phyloP scores from a whole-genome alignment of 2,113 vertebrate genomes.

The Tragelaphus strepsiceros region DNA sequence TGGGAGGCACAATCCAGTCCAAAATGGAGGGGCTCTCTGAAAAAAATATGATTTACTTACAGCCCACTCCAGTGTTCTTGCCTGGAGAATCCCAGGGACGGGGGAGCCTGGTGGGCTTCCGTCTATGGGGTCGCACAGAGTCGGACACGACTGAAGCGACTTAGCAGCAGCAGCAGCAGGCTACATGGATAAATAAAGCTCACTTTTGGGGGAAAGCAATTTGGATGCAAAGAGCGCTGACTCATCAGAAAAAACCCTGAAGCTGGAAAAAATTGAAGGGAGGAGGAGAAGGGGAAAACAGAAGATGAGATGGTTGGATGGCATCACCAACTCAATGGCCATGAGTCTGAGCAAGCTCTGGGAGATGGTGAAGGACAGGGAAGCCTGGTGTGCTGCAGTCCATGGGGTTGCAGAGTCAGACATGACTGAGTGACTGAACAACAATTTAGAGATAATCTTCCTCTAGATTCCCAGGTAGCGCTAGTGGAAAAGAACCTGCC shows the following conservation, averaged over 20 bases:
- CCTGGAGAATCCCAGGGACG: too few relatives aligned
- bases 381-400: not conserved
- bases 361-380: not conserved
- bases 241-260: not conserved
- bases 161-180: too few relatives aligned
- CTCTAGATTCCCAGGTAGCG: not conserved
- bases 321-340: not conserved
- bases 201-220: not conserved
- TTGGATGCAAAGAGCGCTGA: not conserved
- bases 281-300: not conserved
- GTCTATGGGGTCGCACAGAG: too few relatives aligned
- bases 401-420: not conserved
- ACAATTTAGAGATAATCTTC: not conserved
- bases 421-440: not conserved
- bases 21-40: not conserved
- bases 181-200: not conserved
- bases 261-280: not conserved
- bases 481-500: not conserved
- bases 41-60: not conserved
- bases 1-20: not conserved
- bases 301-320: not conserved
- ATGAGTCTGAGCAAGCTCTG: not conserved
- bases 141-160: too few relatives aligned
- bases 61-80: too few relatives aligned
- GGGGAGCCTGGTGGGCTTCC: too few relatives aligned